Base-by-base conservation (phyloP, 2,888 invertebrate species). In the Gymnosoma rotundatum region DNA sequence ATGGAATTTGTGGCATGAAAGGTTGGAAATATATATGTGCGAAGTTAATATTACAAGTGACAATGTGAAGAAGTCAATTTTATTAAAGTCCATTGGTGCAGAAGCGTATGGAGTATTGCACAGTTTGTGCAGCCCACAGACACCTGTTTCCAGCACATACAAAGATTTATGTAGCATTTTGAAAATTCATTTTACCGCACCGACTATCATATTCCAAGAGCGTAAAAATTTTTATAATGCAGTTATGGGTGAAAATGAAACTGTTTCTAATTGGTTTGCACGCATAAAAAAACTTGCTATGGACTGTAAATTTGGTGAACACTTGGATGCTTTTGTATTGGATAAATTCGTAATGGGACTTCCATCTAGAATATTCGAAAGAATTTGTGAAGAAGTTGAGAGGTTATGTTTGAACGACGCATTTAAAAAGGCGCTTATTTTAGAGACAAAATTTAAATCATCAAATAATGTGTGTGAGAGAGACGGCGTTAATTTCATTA, bases 201-300 rank as follows among this genome's bases (percentile, higher is more conserved):
- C 64, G 1, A 64, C 74, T 0, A 67, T 67, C 7, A 48, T 75
- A 45, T 66, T 60, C 38, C 58, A 56, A n/a, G 66, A 75, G 16
- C 12, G 64, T 1, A 66, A 66, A 58, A 21, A 38, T 48, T 66
- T 83, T 60, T 64, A 70, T 38, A 45, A 16, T 10, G 63, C 75
- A 48, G 36, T n/a, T 10, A 74, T 74, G 63, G 56, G 16, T 38
- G 67, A 73, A 21, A 45, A 50, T 14, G 85, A 83, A 48, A 70
- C 45, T 4, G 74, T 86, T 7, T 67, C 81, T 3, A 64, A 70
- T 18, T 85, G 83, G 73, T 78, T 69, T 58, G 84, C 69, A 12
- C 60, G 75, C 12, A 78, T 85, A 38, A 83, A 83, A 81, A n/a
- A n/a, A n/a, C n/a, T n/a, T n/a, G n/a, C n/a, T n/a, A n/a, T n/a